These are phyloP conservation scores for Dichetophora obliterata DNA, from an alignment of 2,888 invertebrate genomes.

Conservation along the genomic window DNA sequence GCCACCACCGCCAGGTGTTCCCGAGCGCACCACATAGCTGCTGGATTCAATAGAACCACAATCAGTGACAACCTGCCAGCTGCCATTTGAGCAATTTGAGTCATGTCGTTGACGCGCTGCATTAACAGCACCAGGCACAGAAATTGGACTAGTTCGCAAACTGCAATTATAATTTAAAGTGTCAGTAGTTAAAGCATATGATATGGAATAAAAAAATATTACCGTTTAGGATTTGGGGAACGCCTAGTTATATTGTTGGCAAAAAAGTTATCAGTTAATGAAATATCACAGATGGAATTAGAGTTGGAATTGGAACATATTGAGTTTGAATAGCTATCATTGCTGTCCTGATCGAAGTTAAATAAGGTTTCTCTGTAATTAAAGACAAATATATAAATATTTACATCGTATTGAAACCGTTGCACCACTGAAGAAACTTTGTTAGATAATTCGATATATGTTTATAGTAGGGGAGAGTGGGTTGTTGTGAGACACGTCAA, in stretches of 20 bases:
- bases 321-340: slow-evolving; percentile 65
- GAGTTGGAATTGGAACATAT: slow-evolving; percentile 20
- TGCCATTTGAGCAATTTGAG: slow-evolving; percentile 74
- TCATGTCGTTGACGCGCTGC: slow-evolving; percentile 73
- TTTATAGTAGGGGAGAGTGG: too few species aligned
- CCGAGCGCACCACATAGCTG: slow-evolving; percentile 55
- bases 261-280: slow-evolving; percentile 64
- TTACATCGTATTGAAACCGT: neutral
- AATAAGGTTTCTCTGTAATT: slow-evolving; percentile 59
- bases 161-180: slow-evolving; percentile 42
- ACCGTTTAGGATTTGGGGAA: slow-evolving; percentile 68
- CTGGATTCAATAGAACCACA: slow-evolving; percentile 74
- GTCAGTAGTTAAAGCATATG: neutral
- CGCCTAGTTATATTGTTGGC: slow-evolving; percentile 59
- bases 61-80: slow-evolving; percentile 80
- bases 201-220: neutral
- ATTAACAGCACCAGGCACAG: slow-evolving; percentile 72
- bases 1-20: slow-evolving; percentile 22
- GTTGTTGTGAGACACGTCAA: too few species aligned
- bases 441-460: too few species aligned
- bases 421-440: neutral
- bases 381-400: neutral
- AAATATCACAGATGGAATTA: slow-evolving; percentile 68
- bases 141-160: slow-evolving; percentile 75
- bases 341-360: slow-evolving; percentile 66